Conservation (phyloP, 2,797 vertebrate species). For the Ctenopoma kingsleyae region DNA sequence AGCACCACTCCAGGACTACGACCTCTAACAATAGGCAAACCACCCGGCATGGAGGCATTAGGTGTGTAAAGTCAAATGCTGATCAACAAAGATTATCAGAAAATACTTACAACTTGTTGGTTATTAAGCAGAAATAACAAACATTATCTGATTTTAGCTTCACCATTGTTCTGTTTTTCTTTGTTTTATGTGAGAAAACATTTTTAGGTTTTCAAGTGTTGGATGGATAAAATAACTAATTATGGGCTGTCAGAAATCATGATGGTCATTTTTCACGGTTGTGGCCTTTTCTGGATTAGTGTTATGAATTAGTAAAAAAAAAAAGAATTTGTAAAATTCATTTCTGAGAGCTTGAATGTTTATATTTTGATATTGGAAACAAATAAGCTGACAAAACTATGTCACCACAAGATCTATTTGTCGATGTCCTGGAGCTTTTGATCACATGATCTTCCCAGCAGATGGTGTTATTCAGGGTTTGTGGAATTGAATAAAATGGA, state of each 20-base stretch:
- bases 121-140: background rate
- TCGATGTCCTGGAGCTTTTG: background rate
- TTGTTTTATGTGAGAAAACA: background rate
- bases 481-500: background rate
- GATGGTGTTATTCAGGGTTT: background rate
- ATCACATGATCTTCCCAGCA: background rate
- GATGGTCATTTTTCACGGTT: background rate
- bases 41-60: constrained; percentile 92
- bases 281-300: background rate
- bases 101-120: background rate
- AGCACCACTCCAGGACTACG: constrained; percentile 94
- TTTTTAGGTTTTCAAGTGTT: background rate
- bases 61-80: constrained; percentile 72
- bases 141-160: background rate
- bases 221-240: too few relatives aligned
- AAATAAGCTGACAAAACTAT: background rate
- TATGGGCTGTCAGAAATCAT: background rate
- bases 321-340: too few relatives aligned
- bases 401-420: background rate
- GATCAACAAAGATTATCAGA: background rate
- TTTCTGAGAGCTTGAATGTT: too few relatives aligned
- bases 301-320: too few relatives aligned
- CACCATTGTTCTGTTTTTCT: background rate
- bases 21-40: constrained; percentile 90
- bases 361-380: background rate